phyloP scores from a whole-genome alignment of 2,888 invertebrate genomes.

The Molanna angustata region DNA sequence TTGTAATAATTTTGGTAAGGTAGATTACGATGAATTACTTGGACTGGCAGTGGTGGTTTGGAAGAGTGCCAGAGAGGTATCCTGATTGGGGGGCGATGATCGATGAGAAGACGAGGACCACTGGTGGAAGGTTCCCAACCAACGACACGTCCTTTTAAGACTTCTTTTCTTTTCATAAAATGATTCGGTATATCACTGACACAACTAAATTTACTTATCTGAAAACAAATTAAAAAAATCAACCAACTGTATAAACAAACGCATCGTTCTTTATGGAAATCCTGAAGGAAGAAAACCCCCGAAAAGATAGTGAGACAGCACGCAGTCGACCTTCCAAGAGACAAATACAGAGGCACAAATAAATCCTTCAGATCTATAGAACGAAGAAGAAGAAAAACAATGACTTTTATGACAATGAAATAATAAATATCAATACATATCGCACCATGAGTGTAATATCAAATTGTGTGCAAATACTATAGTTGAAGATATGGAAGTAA shows the following conservation, averaged over 20 bases:
- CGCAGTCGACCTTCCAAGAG: no score
- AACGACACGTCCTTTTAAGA: slow-evolving; percentile 50
- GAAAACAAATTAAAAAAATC: slow-evolving; percentile 29
- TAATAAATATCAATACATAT: neutral
- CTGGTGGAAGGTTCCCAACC: slow-evolving; percentile 54
- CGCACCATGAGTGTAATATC: no score
- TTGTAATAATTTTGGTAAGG: no score
- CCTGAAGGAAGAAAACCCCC: neutral
- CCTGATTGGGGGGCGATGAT: slow-evolving; percentile 57
- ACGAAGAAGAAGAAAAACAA: no score
- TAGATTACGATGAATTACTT: slow-evolving; percentile 40
- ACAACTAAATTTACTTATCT: slow-evolving; percentile 63
- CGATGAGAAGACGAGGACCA: slow-evolving; percentile 48
- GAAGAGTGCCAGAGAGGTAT: slow-evolving; percentile 53
- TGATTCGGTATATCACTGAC: slow-evolving; percentile 57
- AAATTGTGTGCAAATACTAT: no score
- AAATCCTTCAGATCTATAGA: no score
- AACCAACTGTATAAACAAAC: slow-evolving; percentile 19
- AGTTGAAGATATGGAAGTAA: no score
- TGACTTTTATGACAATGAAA: neutral
- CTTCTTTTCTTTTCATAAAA: slow-evolving; percentile 53
- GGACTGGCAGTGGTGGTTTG: slow-evolving; percentile 53
- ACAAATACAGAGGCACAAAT: no score
- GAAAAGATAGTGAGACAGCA: no score
- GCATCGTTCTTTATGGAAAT: slow-evolving; percentile 4